phyloP scores from a whole-genome alignment of 2,888 invertebrate genomes.

The Hedychridium roseum region DNA sequence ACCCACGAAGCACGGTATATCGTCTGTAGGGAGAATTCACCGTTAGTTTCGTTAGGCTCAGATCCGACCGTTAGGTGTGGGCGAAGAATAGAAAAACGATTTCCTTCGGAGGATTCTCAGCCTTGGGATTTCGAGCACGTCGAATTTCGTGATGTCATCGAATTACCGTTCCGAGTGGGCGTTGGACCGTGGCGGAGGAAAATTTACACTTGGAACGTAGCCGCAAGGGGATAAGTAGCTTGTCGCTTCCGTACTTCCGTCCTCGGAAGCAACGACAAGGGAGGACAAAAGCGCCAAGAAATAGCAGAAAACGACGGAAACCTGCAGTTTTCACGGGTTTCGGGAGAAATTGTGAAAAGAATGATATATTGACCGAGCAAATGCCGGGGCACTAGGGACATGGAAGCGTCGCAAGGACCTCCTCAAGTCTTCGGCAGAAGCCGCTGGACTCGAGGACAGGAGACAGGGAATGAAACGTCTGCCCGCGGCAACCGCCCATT shows the following conservation, averaged over 20 bases:
- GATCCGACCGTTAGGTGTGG: no score
- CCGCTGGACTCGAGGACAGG: conserved; percentile 34
- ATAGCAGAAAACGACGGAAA: no score
- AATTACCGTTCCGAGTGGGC: no score
- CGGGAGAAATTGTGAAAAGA: conserved; percentile 55
- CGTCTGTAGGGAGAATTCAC: no score
- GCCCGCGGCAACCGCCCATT: conserved; percentile 55
- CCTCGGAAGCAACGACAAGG: conserved; percentile 31
- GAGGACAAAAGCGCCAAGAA: conserved; percentile 17
- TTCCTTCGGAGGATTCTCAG: no score
- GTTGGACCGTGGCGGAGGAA: no score
- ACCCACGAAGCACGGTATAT: no score
- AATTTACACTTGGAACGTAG: no score
- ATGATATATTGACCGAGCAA: conserved; percentile 54
- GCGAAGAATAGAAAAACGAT: no score
- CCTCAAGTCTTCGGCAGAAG: conserved; percentile 35
- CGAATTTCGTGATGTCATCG: no score
- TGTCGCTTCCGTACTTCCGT: conserved; percentile 43
- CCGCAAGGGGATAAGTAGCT: conserved; percentile 54
- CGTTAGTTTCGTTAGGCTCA: no score
- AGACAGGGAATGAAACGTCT: conserved; percentile 50
- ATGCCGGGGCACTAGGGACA: conserved; percentile 37
- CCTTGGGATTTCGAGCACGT: no score
- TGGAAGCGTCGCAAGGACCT: conserved; percentile 49
- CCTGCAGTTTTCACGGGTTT: conserved; percentile 53